Evolutionary conservation across 1,140 invertebrate genomes (phyloP).

Genomic region (Arctopsyche grandis): DNA sequence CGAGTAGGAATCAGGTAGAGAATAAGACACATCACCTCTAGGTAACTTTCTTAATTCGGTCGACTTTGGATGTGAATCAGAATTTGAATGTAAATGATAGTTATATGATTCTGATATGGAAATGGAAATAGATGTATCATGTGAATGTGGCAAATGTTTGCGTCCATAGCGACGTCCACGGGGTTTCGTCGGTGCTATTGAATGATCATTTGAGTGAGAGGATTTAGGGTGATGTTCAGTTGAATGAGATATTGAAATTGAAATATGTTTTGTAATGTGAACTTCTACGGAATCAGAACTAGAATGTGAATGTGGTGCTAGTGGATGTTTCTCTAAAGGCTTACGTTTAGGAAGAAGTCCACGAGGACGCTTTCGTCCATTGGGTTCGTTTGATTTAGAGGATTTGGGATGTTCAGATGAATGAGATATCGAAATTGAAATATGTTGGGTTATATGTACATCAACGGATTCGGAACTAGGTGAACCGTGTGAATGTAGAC

Average conservation of each 20-base stretch:
- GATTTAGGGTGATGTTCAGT: neutral
- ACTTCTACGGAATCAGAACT: neutral
- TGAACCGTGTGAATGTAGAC: neutral
- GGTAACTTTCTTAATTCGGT: neutral
- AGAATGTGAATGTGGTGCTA: neutral
- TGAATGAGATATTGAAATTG: slow-evolving; percentile 4
- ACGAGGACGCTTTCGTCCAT: neutral
- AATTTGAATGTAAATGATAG: neutral
- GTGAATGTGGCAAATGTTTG: neutral
- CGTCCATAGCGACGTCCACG: neutral
- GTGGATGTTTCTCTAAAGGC: neutral
- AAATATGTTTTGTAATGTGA: slow-evolving; percentile 11
- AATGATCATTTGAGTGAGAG: neutral
- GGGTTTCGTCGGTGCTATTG: neutral
- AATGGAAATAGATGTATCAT: neutral
- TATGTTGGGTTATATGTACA: neutral
- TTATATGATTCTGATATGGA: neutral
- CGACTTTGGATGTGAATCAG: neutral
- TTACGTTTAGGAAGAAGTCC: neutral
- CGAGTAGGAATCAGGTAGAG: neutral
- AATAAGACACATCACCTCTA: neutral
- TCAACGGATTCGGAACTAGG: neutral
- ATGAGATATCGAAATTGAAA: slow-evolving; percentile 12
- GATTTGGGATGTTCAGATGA: neutral
- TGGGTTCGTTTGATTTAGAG: neutral